Base-by-base conservation (phyloP, 2,113 vertebrate genomes). In the Tupaia tana region DNA sequence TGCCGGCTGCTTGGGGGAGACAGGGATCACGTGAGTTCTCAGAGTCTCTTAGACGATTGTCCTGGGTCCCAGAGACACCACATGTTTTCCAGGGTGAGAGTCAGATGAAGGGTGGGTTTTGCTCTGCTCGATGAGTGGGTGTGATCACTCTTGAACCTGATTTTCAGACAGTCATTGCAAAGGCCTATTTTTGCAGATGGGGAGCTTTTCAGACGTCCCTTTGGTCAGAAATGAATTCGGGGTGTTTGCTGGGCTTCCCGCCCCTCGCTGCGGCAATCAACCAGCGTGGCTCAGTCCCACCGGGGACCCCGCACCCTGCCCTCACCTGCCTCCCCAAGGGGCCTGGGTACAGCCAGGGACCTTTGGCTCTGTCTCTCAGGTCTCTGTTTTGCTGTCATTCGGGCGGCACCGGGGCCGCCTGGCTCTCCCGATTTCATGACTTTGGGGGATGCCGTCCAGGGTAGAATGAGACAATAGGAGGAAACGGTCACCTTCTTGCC, bases 71-170 rank as follows among this genome's bases (percentile, higher is more conserved):
- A 20, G 12, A 89, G 96, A 96, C 90, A 94, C 71, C 67, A 22
- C 83, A 61, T 64, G 70, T 96, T 97, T 98, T 97, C 97, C 94
- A 95, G 95, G 95, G 98, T 95, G 93, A 97, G 88, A 95, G 80
- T 29, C 20, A 19, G 88, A 56, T 16, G 80, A 96, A 95, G n/a
- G 89, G 91, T 93, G 14, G 3, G 94, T 16, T 96, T 89, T 91
- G 79, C 88, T 96, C 96, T 61, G 86, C 96, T 83, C 81, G 86
- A 95, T 10, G 24, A 79, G 16, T 0, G 93, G 2, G 59, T 89
- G 84, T 74, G 67, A 91, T 96, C 91, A 56, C 95, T 84, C 97
- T 96, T 12, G 0, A 91, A 69, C 0, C n/a, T 94, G 67, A 91
- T 97, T 98, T 98, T 88, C 77, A 83, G 94, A 85, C 92, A 94